Conservation (phyloP, 2,888 invertebrate species). For the Eupithecia pulchellata region DNA sequence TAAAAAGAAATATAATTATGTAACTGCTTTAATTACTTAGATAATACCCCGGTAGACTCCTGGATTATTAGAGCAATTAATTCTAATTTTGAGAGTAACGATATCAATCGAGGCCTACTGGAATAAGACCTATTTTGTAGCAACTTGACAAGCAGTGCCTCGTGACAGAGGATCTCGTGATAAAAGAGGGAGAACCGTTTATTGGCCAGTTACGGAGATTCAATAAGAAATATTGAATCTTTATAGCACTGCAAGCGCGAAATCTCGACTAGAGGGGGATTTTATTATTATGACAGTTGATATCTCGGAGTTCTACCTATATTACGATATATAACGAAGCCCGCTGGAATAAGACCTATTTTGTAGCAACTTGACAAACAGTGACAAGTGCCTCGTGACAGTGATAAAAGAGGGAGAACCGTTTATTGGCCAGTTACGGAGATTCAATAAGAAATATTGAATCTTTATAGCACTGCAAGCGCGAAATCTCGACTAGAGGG, state of each 20-base stretch:
- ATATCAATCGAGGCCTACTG: not conserved
- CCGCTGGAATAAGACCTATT: too few species aligned
- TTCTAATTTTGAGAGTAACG: not conserved
- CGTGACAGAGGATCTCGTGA: slow-evolving; percentile 56
- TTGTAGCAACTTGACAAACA: too few species aligned
- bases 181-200: slow-evolving; percentile 59
- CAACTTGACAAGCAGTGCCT: not conserved
- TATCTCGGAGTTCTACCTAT: not conserved
- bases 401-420: slow-evolving; percentile 42
- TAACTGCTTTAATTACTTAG: too few species aligned
- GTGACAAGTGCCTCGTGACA: too few species aligned
- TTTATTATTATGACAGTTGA: slow-evolving; percentile 18
- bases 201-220: slow-evolving; percentile 71
- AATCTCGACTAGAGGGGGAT: slow-evolving; percentile 14
- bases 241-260: slow-evolving; percentile 28
- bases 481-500: slow-evolving; percentile 14
- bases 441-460: slow-evolving; percentile 72
- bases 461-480: slow-evolving; percentile 38
- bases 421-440: slow-evolving; percentile 71
- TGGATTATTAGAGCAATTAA: not conserved
- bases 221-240: slow-evolving; percentile 68
- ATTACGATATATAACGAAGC: too few species aligned
- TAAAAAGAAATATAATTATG: too few species aligned
- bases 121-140: slow-evolving; percentile 5
- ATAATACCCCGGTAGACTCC: not conserved